These are phyloP conservation scores for Dasypus novemcinctus DNA, from an alignment of 2,113 vertebrate species.

Conservation along the genomic window DNA sequence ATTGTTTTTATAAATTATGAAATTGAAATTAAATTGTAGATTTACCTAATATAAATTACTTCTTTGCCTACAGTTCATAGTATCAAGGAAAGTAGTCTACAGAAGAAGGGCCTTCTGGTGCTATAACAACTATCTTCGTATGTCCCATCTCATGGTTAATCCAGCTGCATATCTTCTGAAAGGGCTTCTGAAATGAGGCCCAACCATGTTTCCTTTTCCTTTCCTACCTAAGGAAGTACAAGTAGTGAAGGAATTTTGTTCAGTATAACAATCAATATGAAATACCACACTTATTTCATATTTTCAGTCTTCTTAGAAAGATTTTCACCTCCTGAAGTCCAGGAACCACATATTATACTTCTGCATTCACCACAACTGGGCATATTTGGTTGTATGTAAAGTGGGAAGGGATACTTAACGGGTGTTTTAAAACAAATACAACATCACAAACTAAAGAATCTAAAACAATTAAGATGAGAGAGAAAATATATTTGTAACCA, in stretches of 20 bases:
- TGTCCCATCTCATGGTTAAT: background rate
- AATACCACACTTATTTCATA: background rate
- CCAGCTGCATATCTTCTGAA: background rate
- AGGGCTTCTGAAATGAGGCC: background rate
- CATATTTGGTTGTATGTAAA: background rate
- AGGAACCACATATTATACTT: background rate
- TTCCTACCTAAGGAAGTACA: background rate
- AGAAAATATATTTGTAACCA: background rate
- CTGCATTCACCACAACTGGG: background rate
- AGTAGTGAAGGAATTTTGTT: background rate
- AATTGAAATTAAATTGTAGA: background rate
- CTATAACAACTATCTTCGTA: background rate
- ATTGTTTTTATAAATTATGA: background rate
- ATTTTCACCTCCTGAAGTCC: background rate
- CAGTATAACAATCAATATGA: background rate
- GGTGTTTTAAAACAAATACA: slow-evolving; percentile 9
- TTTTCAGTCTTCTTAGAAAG: slow-evolving; percentile 7
- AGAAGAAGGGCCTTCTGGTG: background rate
- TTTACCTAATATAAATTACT: background rate
- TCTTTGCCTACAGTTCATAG: slow-evolving; percentile 10
- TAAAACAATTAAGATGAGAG: background rate
- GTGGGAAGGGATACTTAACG: background rate
- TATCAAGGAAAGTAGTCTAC: slow-evolving; percentile 13
- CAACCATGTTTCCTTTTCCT: background rate
- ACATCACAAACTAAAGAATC: background rate